phyloP scores from a whole-genome alignment of 1,140 invertebrate species.

The Latrodectus geometricus region DNA sequence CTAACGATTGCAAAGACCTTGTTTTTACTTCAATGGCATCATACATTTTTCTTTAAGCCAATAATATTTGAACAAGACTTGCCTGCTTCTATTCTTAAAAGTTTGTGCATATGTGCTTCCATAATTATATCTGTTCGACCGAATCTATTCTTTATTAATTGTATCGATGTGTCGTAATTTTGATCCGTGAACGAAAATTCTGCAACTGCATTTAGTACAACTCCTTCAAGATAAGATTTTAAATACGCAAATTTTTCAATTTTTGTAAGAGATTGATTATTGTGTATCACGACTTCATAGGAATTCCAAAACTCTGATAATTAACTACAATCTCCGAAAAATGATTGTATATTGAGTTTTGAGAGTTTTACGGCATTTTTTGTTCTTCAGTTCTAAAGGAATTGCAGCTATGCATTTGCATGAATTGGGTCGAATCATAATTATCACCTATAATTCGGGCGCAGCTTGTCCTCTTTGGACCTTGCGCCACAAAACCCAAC shows the following conservation, averaged over 20 bases:
- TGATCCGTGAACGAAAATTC: conserved; percentile 8
- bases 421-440: not conserved
- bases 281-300: not conserved
- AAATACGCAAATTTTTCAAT: conserved; percentile 9
- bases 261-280: not conserved
- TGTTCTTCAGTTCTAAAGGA: not conserved
- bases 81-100: not conserved
- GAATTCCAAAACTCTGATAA: conserved; percentile 4
- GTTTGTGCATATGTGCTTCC: not conserved
- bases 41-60: conserved; percentile 20
- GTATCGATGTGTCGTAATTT: not conserved
- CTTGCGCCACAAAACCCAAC: no score
- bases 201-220: not conserved
- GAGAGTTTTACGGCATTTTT: not conserved
- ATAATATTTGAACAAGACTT: not conserved
- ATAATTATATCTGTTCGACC: conserved; percentile 7
- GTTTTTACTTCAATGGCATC: not conserved
- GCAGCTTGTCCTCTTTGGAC: no score
- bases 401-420: not conserved
- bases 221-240: not conserved
- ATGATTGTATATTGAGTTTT: not conserved
- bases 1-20: not conserved
- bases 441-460: not conserved
- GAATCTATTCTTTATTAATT: not conserved
- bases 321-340: not conserved